These are phyloP conservation scores for Calidris pygmaea DNA, from an alignment of 2,113 vertebrate genomes.

Conservation along the genomic window DNA sequence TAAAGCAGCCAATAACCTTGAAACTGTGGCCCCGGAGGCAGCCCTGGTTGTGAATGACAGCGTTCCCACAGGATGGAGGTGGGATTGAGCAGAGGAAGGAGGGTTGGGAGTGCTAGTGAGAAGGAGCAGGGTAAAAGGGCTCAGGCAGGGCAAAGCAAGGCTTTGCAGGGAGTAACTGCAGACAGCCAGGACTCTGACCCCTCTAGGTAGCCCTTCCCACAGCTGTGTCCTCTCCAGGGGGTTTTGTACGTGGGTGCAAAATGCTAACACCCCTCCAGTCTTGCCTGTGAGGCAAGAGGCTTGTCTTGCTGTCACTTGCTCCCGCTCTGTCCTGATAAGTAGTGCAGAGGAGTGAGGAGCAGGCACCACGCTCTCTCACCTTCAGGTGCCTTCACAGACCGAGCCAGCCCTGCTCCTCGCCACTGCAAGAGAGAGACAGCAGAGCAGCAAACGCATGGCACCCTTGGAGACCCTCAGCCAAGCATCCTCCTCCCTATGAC, in stretches of 20 bases:
- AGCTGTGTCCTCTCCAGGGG: not conserved
- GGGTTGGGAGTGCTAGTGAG: not conserved
- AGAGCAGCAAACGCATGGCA: rapidly evolving
- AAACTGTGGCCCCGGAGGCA: not conserved
- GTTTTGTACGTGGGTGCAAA: not conserved
- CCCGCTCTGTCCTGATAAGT: not conserved
- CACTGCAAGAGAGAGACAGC: not conserved
- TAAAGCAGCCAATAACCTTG: not conserved
- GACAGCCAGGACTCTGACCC: not conserved
- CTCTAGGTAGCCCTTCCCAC: not conserved
- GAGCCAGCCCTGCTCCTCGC: not conserved
- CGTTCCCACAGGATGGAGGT: not conserved
- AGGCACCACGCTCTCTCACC: not conserved
- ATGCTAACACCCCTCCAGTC: not conserved
- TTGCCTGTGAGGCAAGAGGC: not conserved
- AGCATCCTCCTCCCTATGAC: rapidly evolving
- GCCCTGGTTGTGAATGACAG: not conserved
- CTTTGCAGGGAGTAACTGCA: not conserved
- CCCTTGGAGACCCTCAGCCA: rapidly evolving
- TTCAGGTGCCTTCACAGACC: not conserved
- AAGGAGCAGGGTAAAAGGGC: not conserved
- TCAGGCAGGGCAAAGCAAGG: not conserved
- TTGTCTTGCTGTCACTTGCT: not conserved
- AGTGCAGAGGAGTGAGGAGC: not conserved
- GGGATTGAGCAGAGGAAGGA: not conserved